Evolutionary conservation across 2,797 vertebrate genomes (phyloP).

Genomic region (Channallabes apus): DNA sequence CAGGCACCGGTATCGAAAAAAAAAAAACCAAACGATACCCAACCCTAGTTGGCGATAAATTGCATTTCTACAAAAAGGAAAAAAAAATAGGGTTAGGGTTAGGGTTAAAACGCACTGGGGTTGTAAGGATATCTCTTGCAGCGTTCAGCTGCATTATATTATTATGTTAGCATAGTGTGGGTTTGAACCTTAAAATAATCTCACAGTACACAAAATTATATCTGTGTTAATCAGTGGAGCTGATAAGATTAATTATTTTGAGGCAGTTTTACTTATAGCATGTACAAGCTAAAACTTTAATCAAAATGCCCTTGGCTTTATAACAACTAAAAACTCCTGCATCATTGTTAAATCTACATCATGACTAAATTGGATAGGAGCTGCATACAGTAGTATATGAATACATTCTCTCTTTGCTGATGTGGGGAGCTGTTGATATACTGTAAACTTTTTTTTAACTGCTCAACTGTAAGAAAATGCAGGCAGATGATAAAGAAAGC

Average conservation of each 20-base stretch:
- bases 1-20: no score
- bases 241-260: neutral
- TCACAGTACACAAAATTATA: neutral
- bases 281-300: no score
- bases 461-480: neutral
- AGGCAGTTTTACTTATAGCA: no score
- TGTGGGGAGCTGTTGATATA: neutral
- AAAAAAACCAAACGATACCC: no score
- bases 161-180: neutral
- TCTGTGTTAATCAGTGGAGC: neutral
- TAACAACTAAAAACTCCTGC: no score
- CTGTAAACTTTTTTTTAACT: no score
- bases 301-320: no score
- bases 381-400: neutral
- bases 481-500: neutral
- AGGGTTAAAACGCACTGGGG: constrained; percentile 1
- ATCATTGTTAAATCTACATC: neutral
- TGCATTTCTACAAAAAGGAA: neutral
- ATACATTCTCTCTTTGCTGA: neutral
- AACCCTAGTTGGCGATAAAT: no score
- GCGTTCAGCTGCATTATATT: neutral
- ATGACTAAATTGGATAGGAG: neutral
- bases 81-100: neutral
- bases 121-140: constrained; percentile 2
- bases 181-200: neutral